phyloP scores from a whole-genome alignment of 2,888 invertebrate genomes.

The Caenorhabditis japonica region DNA sequence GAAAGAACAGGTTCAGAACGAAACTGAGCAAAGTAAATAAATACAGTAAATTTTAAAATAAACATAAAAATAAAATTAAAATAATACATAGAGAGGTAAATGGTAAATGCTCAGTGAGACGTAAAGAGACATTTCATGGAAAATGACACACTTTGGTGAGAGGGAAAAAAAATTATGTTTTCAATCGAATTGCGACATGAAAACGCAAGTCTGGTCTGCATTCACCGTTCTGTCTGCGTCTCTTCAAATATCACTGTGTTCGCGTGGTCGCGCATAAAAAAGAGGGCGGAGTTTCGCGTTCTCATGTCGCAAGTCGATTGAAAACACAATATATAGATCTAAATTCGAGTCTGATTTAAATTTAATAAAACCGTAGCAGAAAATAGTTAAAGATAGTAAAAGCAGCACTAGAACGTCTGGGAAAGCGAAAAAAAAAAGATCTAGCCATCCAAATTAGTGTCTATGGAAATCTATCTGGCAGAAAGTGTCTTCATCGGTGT shows the following conservation, averaged over 20 bases:
- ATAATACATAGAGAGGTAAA: constrained; percentile 2
- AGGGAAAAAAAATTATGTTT: constrained; percentile 6
- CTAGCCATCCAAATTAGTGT: constrained; percentile 17
- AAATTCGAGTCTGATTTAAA: constrained; percentile 20
- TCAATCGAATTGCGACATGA: too few species aligned
- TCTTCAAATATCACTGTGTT: too few species aligned
- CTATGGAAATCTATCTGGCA: constrained; percentile 46
- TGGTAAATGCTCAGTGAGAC: constrained; percentile 34
- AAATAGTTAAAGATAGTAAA: constrained; percentile 20
- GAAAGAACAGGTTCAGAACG: constrained; percentile 39
- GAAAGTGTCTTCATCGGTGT: constrained; percentile 76
- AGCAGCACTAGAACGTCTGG: constrained; percentile 27
- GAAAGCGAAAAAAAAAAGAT: constrained; percentile 7
- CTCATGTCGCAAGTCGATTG: too few species aligned
- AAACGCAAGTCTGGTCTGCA: too few species aligned
- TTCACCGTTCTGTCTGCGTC: too few species aligned
- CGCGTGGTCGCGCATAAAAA: too few species aligned
- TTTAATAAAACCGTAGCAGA: constrained; percentile 35
- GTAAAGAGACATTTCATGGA: constrained; percentile 16
- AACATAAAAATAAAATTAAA: neutral
- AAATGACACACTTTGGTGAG: constrained; percentile 28
- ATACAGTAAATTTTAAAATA: too few species aligned
- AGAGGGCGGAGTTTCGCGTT: too few species aligned
- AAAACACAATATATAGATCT: too few species aligned
- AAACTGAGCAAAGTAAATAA: constrained; percentile 47